phyloP scores from a whole-genome alignment of 1,140 invertebrate species.

The Penaeus japonicus region DNA sequence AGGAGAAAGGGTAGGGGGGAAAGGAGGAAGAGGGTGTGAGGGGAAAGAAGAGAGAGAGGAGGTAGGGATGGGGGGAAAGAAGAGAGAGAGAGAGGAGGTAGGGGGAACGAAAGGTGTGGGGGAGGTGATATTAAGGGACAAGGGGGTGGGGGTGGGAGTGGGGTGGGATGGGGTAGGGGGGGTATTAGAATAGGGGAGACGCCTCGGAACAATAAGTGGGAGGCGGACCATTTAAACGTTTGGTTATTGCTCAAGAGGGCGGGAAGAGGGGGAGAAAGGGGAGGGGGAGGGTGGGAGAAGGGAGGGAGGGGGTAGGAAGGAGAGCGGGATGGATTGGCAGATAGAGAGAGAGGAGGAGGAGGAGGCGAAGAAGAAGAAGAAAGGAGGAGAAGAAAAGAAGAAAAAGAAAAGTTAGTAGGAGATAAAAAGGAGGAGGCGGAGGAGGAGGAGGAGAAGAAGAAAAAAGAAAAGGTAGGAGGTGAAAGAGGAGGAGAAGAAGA shows the following conservation, averaged over 20 bases:
- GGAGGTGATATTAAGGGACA: too few species aligned
- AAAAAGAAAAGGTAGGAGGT: too few species aligned
- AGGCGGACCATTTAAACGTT: too few species aligned
- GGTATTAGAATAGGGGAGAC: background rate
- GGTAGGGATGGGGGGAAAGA: background rate
- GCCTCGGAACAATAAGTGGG: too few species aligned
- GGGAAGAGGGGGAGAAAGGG: background rate
- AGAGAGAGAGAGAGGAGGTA: background rate
- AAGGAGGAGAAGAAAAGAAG: background rate
- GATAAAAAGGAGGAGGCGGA: background rate
- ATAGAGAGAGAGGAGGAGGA: background rate
- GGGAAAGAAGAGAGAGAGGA: too few species aligned
- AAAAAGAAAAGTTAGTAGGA: background rate
- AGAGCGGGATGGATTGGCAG: too few species aligned
- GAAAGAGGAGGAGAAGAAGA: too few species aligned
- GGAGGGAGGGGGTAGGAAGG: too few species aligned
- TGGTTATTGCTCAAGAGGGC: background rate
- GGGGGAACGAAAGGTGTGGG: background rate
- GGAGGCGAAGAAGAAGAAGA: background rate
- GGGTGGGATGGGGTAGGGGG: background rate
- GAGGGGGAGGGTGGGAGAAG: background rate
- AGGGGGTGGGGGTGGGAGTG: too few species aligned
- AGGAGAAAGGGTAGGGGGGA: too few species aligned
- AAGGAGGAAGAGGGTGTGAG: too few species aligned
- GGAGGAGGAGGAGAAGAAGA: too few species aligned